phyloP scores from a whole-genome alignment of 1,140 invertebrate genomes.

The Palaemon carinicauda region DNA sequence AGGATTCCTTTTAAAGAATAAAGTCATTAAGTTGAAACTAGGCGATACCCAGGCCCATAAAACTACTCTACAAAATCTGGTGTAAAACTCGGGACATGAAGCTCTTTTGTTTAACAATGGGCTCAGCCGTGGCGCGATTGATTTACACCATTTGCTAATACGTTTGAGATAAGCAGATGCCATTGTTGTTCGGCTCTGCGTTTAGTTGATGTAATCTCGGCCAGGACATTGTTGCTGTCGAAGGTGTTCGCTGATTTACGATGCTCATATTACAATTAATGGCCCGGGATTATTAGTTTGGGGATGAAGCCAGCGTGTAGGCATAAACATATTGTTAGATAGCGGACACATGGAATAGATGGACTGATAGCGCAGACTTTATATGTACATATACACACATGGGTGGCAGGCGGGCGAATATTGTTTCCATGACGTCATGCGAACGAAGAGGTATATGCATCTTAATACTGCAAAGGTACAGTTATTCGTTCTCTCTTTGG shows the following conservation, averaged over 20 bases:
- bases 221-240: slow-evolving; percentile 37
- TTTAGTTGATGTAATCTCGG: slow-evolving; percentile 49
- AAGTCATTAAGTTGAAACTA: slow-evolving; percentile 43
- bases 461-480: too few species aligned
- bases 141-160: slow-evolving; percentile 49
- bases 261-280: slow-evolving; percentile 35
- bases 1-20: slow-evolving; percentile 51
- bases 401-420: too few species aligned
- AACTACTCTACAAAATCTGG: slow-evolving; percentile 48
- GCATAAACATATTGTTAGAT: not conserved
- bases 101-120: slow-evolving; percentile 46
- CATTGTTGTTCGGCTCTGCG: slow-evolving; percentile 29
- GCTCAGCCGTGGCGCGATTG: slow-evolving; percentile 13
- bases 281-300: slow-evolving; percentile 9
- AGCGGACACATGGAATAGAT: not conserved
- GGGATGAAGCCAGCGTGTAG: not conserved
- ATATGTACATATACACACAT: too few species aligned
- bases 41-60: slow-evolving; percentile 31
- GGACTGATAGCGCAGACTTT: too few species aligned
- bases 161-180: slow-evolving; percentile 35
- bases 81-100: slow-evolving; percentile 22
- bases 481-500: too few species aligned
- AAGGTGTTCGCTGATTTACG: slow-evolving; percentile 23
- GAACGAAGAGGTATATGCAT: too few species aligned
- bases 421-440: too few species aligned